Conservation (phyloP, 2,888 invertebrate genomes). For the Physocephala rufipes region DNA sequence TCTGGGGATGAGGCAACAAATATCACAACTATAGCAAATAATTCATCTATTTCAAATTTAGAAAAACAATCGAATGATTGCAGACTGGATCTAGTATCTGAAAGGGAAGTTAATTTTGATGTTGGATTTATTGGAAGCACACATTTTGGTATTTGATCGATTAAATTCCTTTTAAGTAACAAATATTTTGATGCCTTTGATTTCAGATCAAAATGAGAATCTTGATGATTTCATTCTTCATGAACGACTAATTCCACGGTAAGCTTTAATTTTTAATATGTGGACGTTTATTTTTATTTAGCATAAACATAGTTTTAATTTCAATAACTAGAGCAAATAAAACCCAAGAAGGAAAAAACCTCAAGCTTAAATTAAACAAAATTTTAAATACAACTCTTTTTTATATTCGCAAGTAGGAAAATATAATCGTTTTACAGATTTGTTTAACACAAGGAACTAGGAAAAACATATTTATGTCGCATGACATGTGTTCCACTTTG, state of each 20-base stretch:
- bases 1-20: constrained; percentile 27
- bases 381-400: too few species aligned
- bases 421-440: too few species aligned
- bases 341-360: too few species aligned
- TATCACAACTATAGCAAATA: constrained; percentile 32
- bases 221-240: constrained; percentile 56
- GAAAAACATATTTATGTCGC: too few species aligned
- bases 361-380: too few species aligned
- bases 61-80: background rate
- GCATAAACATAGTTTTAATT: too few species aligned
- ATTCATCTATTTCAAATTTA: constrained; percentile 2
- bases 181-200: background rate
- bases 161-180: background rate
- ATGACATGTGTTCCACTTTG: too few species aligned
- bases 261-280: too few species aligned
- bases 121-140: constrained; percentile 47
- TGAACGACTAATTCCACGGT: constrained; percentile 56
- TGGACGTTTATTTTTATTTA: too few species aligned
- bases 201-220: constrained; percentile 57
- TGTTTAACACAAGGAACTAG: too few species aligned
- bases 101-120: constrained; percentile 56
- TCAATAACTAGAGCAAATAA: too few species aligned
- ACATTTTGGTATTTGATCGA: constrained; percentile 10
- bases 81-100: constrained; percentile 17
- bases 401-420: too few species aligned